Percentiles rank a stretch among this genome's conserved stretches.
These are phyloP conservation scores for Misgurnus mizolepis DNA, from an alignment of 2,113 vertebrate species.

Conservation along the genomic window DNA sequence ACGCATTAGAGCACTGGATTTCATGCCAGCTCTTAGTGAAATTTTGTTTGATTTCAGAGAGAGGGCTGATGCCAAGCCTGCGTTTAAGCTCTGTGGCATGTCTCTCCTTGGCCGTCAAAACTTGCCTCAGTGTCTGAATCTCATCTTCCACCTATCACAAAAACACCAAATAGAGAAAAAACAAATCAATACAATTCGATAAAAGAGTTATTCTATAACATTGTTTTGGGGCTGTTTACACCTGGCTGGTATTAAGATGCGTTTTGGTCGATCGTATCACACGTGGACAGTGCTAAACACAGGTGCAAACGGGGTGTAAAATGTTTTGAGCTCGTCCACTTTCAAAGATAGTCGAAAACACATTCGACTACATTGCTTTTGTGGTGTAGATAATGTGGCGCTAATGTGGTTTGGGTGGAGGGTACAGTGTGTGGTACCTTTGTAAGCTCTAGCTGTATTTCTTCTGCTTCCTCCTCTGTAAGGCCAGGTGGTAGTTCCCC, in stretches of 20 bases:
- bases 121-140: slow-evolving; percentile 89
- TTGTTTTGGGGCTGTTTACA: too few relatives aligned
- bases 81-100: slow-evolving; percentile 87
- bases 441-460: slow-evolving; percentile 80
- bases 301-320: too few relatives aligned
- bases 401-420: not conserved
- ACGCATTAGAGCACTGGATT: slow-evolving; percentile 90
- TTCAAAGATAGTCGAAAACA: too few relatives aligned
- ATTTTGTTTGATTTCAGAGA: slow-evolving; percentile 87
- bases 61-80: slow-evolving; percentile 85
- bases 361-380: too few relatives aligned
- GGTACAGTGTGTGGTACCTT: slow-evolving; percentile 73
- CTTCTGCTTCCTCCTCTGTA: slow-evolving; percentile 80
- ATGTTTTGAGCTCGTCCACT: too few relatives aligned
- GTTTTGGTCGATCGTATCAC: too few relatives aligned
- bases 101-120: slow-evolving; percentile 89
- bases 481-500: slow-evolving; percentile 70
- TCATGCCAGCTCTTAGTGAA: slow-evolving; percentile 91
- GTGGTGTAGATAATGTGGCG: not conserved
- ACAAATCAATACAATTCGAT: too few relatives aligned
- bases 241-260: too few relatives aligned
- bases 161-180: not conserved
- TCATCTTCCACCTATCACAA: slow-evolving; percentile 89
- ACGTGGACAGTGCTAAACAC: too few relatives aligned
- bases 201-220: too few relatives aligned